phyloP scores from a whole-genome alignment of 2,888 invertebrate genomes.

The Encarsia formosa region DNA sequence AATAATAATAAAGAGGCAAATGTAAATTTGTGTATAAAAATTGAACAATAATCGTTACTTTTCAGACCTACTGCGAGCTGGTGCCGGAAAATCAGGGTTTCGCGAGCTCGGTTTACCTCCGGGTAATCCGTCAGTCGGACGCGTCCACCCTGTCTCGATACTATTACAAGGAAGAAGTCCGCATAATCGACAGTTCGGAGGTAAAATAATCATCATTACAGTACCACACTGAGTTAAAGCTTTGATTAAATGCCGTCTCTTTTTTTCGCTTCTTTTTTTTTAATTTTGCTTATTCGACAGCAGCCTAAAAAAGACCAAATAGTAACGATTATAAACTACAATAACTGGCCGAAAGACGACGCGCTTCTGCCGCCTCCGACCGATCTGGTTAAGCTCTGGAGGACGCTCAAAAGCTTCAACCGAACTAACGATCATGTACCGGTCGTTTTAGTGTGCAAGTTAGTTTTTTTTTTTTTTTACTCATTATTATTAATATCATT shows the following conservation, averaged over 20 bases:
- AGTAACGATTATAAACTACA: constrained; percentile 19
- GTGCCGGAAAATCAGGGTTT: constrained; percentile 35
- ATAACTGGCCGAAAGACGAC: constrained; percentile 21
- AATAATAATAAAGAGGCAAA: too few species aligned
- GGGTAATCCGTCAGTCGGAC: constrained; percentile 28
- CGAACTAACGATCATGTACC: constrained; percentile 39
- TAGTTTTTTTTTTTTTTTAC: background rate
- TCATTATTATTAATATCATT: background rate
- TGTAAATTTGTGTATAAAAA: too few species aligned
- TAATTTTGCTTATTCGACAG: background rate
- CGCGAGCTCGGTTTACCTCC: constrained; percentile 36
- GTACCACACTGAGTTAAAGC: background rate
- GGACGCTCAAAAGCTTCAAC: constrained; percentile 42
- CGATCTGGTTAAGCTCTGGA: constrained; percentile 45
- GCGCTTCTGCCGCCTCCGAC: constrained; percentile 32
- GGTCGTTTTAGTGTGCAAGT: constrained; percentile 50
- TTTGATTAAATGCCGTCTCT: too few species aligned
- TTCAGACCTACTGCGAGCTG: constrained; percentile 39
- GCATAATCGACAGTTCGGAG: constrained; percentile 33
- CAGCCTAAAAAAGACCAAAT: constrained; percentile 14
- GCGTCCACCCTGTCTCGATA: constrained; percentile 22
- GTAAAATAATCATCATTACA: constrained; percentile 20
- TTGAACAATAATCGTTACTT: too few species aligned
- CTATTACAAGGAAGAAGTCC: constrained; percentile 30
- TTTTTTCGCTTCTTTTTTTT: too few species aligned